Evolutionary conservation across 1,140 invertebrate species (phyloP), one percentile per base, ranked within the genome.

Genomic region (Caerostris extrusa): DNA sequence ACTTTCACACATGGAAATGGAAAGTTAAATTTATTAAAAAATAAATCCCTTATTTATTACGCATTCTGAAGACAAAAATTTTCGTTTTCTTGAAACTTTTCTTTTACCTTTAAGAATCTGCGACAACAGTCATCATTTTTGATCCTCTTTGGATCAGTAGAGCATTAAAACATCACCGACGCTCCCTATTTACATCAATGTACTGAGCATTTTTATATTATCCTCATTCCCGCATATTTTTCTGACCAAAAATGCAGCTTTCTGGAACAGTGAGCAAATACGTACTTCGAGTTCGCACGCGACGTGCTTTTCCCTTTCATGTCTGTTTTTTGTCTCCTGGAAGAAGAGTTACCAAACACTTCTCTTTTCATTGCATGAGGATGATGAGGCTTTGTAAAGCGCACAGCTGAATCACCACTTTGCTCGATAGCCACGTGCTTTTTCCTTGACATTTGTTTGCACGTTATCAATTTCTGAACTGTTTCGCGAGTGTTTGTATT

Each of bases 351-450:
- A 10, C 61, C 61, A 64, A 64, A 34, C 34, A 67, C n/a, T 67
- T 67, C 64, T 67, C 64, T 67, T 67, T 67, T n/a, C 64, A 64
- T n/a, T 12, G 64, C 12, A 67, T 67, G 64, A 67, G 64, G 64
- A 12, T 5, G n/a, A 12, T 67, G 71, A 81, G 19, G 12, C 71
- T 50, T 64, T 0, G 34, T 81, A 81, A 50, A 3, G 53, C 10
- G 83, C 64, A n/a, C 57, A 85, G 57, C 71, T 85, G 57, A 58
- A 58, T 60, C 83, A 60, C 10, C 83, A 53, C 71, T 53, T 77
- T 17, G 55, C n/a, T 56, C n/a, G 53, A 56, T n/a, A 12, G 8
- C 56, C 83, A 85, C 83, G 83, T 85, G 83, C 17, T 85, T 85
- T 85, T 85, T 57, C 14, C 12, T 67, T 3, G 12, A 67, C 56